phyloP scores from a whole-genome alignment of 2,888 invertebrate genomes.

The Allacma fusca region DNA sequence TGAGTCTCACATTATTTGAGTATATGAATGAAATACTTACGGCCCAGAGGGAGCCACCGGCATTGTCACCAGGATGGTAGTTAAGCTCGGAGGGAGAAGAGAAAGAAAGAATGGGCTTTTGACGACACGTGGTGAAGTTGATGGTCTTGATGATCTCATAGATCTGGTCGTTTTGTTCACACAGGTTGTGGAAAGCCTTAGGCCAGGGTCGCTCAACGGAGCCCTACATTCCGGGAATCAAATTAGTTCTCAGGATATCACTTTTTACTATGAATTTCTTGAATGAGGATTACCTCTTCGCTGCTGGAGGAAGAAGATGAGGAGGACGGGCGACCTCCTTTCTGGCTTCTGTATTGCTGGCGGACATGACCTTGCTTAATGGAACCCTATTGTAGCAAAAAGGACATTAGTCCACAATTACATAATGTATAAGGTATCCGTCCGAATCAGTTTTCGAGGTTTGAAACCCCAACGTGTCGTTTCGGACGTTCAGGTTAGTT shows the following conservation, averaged over 20 bases:
- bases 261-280: neutral
- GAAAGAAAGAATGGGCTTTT: slow-evolving; percentile 62
- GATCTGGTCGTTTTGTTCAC: slow-evolving; percentile 55
- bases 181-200: slow-evolving; percentile 53
- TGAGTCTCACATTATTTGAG: no score
- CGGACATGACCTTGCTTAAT: no score
- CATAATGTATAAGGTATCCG: no score
- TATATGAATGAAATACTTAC: no score
- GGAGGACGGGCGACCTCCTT: no score
- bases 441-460: no score
- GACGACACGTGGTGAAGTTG: slow-evolving; percentile 65
- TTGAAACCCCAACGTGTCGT: no score
- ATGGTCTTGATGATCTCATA: slow-evolving; percentile 64
- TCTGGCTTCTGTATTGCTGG: no score
- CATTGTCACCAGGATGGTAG: slow-evolving; percentile 60
- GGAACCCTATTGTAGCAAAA: no score
- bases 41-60: slow-evolving; percentile 59
- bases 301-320: slow-evolving; percentile 3
- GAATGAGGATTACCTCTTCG: neutral
- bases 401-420: no score
- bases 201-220: slow-evolving; percentile 46
- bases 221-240: neutral
- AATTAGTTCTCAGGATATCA: neutral
- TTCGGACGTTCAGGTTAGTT: no score
- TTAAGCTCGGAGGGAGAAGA: slow-evolving; percentile 52